A percentile compares a stretch with the other conserved stretches of the same genome.
Evolutionary conservation across 2,113 vertebrate species (phyloP).

Genomic region (Boulengeromyrus knoepffleri): DNA sequence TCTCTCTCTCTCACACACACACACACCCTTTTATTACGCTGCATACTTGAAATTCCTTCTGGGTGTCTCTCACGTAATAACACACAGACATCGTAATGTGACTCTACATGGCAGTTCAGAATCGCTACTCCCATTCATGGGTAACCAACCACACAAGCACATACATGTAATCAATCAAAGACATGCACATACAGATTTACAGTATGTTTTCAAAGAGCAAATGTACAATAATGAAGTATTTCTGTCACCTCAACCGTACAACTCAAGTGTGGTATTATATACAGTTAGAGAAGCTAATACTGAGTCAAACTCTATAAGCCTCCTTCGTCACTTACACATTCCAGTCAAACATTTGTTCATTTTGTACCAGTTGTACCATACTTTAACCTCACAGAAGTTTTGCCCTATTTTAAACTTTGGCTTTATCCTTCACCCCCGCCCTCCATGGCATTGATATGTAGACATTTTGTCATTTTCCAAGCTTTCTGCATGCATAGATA

Average conservation of each 20-base stretch:
- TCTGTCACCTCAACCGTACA: neutral
- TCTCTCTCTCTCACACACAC: neutral
- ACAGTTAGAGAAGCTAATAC: neutral
- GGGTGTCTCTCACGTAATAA: neutral
- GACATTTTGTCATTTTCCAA: neutral
- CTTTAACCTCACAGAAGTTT: neutral
- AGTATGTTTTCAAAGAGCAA: neutral
- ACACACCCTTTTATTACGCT: neutral
- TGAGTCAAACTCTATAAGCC: neutral
- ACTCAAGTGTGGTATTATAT: neutral
- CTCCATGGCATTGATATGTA: too few relatives aligned
- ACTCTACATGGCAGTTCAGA: neutral
- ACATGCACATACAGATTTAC: neutral
- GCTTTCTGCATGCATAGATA: neutral
- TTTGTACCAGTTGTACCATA: neutral
- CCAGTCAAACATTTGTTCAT: neutral
- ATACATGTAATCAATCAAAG: neutral
- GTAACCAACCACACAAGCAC: neutral
- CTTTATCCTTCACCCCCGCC: neutral
- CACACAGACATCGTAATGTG: neutral
- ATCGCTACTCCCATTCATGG: neutral
- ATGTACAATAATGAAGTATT: neutral
- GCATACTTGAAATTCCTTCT: neutral
- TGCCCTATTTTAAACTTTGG: neutral
- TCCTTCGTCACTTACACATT: neutral